These are phyloP conservation scores for Chionoecetes opilio DNA, from an alignment of 1,140 invertebrate genomes.

Conservation along the genomic window DNA sequence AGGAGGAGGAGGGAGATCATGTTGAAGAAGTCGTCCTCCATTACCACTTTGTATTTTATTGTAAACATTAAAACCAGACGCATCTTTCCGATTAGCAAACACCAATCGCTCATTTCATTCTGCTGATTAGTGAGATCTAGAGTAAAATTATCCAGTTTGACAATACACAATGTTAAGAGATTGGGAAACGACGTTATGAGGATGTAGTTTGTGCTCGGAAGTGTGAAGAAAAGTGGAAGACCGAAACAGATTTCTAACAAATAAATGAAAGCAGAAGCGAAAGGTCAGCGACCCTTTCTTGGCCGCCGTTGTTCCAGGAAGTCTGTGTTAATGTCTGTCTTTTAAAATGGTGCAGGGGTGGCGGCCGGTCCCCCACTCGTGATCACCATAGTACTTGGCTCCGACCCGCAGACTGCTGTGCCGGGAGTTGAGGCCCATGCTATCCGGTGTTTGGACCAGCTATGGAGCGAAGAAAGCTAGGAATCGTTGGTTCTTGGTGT, in stretches of 20 bases:
- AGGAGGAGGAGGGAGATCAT: background rate
- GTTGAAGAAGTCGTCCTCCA: background rate
- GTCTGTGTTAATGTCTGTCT: conserved; percentile 54
- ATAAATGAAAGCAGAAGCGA: conserved; percentile 3
- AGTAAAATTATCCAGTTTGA: no score
- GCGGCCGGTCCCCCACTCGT: background rate
- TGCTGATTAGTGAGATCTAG: no score
- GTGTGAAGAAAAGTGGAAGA: background rate
- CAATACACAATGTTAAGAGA: no score
- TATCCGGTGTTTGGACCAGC: no score
- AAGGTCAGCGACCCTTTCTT: conserved; percentile 53
- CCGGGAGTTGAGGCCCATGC: background rate
- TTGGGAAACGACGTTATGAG: background rate
- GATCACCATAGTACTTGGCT: conserved; percentile 25
- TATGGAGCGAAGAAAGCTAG: no score
- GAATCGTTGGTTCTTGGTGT: no score
- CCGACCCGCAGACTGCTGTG: background rate
- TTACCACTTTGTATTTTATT: no score
- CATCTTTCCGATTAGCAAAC: no score
- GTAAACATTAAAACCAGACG: no score
- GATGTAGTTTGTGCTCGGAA: background rate
- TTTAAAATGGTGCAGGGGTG: conserved; percentile 47
- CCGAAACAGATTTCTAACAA: conserved; percentile 24
- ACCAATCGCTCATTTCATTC: no score
- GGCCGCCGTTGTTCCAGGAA: conserved; percentile 57